Evolutionary conservation across 2,888 invertebrate species (phyloP).

Genomic region (Vanessa cardui): DNA sequence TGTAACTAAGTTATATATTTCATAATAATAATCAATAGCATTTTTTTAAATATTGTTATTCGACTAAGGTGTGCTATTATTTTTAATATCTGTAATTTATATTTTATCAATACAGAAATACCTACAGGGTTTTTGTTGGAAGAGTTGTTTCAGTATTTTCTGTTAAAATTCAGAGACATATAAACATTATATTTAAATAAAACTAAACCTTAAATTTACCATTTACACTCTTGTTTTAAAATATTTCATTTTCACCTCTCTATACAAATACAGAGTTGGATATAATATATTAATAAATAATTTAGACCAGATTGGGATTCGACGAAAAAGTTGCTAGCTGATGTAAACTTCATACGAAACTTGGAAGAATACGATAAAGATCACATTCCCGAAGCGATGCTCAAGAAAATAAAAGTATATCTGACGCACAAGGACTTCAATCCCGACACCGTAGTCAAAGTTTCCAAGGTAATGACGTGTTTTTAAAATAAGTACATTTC

Average conservation of each 20-base stretch:
- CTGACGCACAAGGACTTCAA: slow-evolving; percentile 93
- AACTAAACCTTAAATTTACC: neutral
- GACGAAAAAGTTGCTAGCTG: slow-evolving; percentile 91
- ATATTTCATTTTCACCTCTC: neutral
- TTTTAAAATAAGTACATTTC: neutral
- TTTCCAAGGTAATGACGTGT: slow-evolving; percentile 60
- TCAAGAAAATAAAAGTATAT: slow-evolving; percentile 92
- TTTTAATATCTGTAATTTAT: too few relatives aligned
- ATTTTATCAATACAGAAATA: too few relatives aligned
- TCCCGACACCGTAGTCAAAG: slow-evolving; percentile 92
- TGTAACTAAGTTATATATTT: too few relatives aligned
- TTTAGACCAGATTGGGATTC: slow-evolving; percentile 92
- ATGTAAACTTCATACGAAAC: slow-evolving; percentile 91
- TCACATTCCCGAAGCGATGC: slow-evolving; percentile 88
- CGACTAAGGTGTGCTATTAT: too few relatives aligned
- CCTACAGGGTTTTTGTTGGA: too few relatives aligned
- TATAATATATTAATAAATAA: slow-evolving; percentile 23
- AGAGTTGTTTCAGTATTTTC: too few relatives aligned
- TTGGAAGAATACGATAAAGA: slow-evolving; percentile 94
- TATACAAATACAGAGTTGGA: neutral
- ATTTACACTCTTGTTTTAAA: too few relatives aligned
- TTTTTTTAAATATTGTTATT: too few relatives aligned
- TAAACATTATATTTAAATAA: neutral
- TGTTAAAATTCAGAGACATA: too few relatives aligned
- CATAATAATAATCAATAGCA: too few relatives aligned